Percentiles rank a stretch among this genome's conserved stretches.
Conservation (phyloP, 1,140 invertebrate species). For the Drosophila yakuba region DNA sequence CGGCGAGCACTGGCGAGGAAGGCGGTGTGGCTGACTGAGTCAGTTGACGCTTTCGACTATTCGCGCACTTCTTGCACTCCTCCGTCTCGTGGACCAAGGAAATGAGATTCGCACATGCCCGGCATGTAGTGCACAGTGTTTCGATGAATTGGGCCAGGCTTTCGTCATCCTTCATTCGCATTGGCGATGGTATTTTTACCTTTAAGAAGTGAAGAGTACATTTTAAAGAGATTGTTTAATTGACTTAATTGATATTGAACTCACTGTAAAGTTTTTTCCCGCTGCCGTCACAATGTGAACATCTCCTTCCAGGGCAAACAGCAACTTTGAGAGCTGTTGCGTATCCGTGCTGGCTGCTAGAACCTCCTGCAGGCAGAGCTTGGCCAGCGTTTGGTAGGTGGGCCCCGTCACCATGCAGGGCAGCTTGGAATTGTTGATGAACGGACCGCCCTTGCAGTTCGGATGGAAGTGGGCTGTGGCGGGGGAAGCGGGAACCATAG, state of each 20-base stretch:
- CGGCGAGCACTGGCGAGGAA: constrained; percentile 70
- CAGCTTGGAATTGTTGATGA: constrained; percentile 84
- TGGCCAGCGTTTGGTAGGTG: constrained; percentile 83
- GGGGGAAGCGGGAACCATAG: constrained; percentile 79
- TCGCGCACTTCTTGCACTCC: constrained; percentile 81
- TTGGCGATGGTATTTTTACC: constrained; percentile 82
- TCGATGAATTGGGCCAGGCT: constrained; percentile 83
- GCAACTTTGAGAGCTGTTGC: constrained; percentile 76
- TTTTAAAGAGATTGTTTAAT: background rate
- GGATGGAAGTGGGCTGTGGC: constrained; percentile 85
- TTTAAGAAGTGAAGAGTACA: constrained; percentile 1
- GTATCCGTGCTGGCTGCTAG: constrained; percentile 82
- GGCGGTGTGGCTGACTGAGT: constrained; percentile 63
- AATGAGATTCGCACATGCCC: constrained; percentile 83
- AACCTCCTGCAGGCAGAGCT: constrained; percentile 83
- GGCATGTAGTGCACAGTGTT: constrained; percentile 81
- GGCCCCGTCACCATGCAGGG: constrained; percentile 85
- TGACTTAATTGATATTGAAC: background rate
- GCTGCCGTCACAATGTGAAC: constrained; percentile 84
- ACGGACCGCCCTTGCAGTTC: constrained; percentile 85
- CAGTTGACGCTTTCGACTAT: constrained; percentile 66
- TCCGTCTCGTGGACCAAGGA: constrained; percentile 81
- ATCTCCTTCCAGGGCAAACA: constrained; percentile 81
- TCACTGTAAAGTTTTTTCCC: constrained; percentile 84
- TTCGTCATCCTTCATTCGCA: constrained; percentile 80